Evolutionary conservation across 2,888 invertebrate species (phyloP).

Genomic region (Ectemnius cavifrons): DNA sequence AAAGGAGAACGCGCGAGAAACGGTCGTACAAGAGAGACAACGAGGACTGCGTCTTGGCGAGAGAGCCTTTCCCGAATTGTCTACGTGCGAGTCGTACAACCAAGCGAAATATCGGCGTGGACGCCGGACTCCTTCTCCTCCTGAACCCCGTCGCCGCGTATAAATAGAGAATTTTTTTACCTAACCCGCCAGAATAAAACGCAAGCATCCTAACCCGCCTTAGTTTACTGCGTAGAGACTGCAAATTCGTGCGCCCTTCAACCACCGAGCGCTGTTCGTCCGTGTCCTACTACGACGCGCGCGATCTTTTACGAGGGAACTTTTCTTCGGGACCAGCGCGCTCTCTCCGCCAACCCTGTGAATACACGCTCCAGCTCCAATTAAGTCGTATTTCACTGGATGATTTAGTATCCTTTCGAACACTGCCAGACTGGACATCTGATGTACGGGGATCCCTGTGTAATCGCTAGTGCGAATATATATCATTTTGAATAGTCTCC

Average conservation of each 20-base stretch:
- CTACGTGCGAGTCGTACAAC: conserved; percentile 64
- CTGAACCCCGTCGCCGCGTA: conserved; percentile 53
- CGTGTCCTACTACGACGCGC: background rate
- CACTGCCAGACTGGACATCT: background rate
- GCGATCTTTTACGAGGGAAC: background rate
- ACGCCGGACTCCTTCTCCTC: conserved; percentile 14
- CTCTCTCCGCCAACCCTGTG: background rate
- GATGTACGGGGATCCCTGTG: too few species aligned
- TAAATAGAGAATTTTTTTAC: conserved; percentile 62
- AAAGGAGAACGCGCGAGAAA: conserved; percentile 48
- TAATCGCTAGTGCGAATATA: too few species aligned
- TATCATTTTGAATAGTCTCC: too few species aligned
- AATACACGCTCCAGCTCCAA: background rate
- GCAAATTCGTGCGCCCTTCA: conserved; percentile 29
- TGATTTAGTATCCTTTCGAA: background rate
- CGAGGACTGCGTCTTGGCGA: conserved; percentile 50
- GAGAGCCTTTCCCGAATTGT: conserved; percentile 65
- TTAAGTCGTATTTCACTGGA: background rate
- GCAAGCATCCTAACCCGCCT: conserved; percentile 21
- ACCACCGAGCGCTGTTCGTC: background rate
- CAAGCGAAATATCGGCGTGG: conserved; percentile 61
- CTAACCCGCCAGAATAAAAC: conserved; percentile 12
- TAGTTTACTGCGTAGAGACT: conserved; percentile 41
- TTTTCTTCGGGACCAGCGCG: background rate
- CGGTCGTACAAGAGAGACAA: background rate